Percentiles rank a stretch among this genome's conserved stretches.
phyloP scores from a whole-genome alignment of 2,888 invertebrate genomes.

The Phorcus lineatus region DNA sequence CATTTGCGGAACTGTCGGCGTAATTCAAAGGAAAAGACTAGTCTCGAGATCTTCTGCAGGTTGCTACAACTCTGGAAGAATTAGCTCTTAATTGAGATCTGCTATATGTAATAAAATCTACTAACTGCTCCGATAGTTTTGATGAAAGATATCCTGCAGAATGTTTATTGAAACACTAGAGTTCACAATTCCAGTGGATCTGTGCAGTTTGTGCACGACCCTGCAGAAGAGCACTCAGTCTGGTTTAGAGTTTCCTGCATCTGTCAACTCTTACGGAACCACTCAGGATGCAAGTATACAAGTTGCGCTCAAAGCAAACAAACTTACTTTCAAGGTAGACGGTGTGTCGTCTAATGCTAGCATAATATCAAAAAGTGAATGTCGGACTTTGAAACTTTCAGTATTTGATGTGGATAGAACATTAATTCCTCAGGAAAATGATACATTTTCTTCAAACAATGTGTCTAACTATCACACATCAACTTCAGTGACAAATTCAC shows the following conservation, averaged over 20 bases:
- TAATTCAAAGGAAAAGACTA: too few relatives aligned
- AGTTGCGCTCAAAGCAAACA: background rate
- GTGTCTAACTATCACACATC: background rate
- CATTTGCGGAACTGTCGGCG: too few relatives aligned
- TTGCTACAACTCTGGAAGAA: too few relatives aligned
- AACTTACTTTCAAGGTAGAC: constrained; percentile 4
- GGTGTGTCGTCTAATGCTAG: constrained; percentile 14
- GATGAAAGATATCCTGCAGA: background rate
- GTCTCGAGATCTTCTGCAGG: too few relatives aligned
- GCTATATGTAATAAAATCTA: too few relatives aligned
- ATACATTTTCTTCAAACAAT: background rate
- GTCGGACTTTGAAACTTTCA: constrained; percentile 2
- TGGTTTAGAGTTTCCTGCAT: background rate
- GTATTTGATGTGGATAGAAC: constrained; percentile 8
- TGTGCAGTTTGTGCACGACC: background rate
- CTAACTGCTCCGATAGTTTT: too few relatives aligned
- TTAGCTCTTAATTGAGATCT: too few relatives aligned
- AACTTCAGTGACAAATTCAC: background rate
- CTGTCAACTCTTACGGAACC: background rate
- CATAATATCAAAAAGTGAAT: constrained; percentile 12
- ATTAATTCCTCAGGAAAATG: background rate
- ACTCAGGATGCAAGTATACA: constrained; percentile 3
- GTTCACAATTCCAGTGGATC: background rate
- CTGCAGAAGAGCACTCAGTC: background rate
- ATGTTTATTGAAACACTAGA: constrained; percentile 17